Evolutionary conservation across 1,140 invertebrate genomes (phyloP).

Genomic region (Drosophila mauritiana): DNA sequence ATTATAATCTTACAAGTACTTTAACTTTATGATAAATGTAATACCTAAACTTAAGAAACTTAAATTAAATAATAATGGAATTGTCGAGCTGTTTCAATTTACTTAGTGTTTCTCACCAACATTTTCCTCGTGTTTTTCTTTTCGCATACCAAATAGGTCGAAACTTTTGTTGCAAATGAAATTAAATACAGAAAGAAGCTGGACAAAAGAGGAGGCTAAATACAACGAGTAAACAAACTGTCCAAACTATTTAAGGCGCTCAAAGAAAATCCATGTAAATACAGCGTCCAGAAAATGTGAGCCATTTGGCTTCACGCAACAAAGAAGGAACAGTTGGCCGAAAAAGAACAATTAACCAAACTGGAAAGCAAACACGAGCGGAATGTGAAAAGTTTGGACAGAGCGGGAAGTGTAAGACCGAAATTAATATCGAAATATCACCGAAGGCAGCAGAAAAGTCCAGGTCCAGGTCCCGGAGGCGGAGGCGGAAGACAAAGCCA

Average conservation of each 20-base stretch:
- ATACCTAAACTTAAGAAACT: conserved; percentile 7
- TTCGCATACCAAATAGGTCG: conserved; percentile 15
- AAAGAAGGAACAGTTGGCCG: conserved; percentile 34
- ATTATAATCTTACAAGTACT: background rate
- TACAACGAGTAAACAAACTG: conserved; percentile 67
- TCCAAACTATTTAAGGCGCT: conserved; percentile 44
- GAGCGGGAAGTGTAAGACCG: conserved; percentile 16
- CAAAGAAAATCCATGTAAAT: conserved; percentile 42
- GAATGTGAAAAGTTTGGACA: conserved; percentile 67
- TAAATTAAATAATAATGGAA: conserved; percentile 37
- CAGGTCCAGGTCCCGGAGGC: background rate
- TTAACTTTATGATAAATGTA: background rate
- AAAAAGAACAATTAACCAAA: conserved; percentile 59
- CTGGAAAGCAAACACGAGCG: conserved; percentile 51
- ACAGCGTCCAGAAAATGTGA: conserved; percentile 56
- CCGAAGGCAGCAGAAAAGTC: conserved; percentile 1
- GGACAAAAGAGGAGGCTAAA: conserved; percentile 51
- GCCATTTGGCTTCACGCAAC: conserved; percentile 41
- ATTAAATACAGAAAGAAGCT: conserved; percentile 40
- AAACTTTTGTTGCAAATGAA: conserved; percentile 57
- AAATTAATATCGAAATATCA: conserved; percentile 65
- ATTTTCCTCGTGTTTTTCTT: conserved; percentile 37
- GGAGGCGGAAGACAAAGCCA: conserved; percentile 38
- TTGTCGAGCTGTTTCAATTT: conserved; percentile 32
- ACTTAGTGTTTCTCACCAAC: conserved; percentile 38